Evolutionary conservation across 2,888 invertebrate species (phyloP), one percentile per base, ranked within the genome.

Genomic region (Pocota personata): DNA sequence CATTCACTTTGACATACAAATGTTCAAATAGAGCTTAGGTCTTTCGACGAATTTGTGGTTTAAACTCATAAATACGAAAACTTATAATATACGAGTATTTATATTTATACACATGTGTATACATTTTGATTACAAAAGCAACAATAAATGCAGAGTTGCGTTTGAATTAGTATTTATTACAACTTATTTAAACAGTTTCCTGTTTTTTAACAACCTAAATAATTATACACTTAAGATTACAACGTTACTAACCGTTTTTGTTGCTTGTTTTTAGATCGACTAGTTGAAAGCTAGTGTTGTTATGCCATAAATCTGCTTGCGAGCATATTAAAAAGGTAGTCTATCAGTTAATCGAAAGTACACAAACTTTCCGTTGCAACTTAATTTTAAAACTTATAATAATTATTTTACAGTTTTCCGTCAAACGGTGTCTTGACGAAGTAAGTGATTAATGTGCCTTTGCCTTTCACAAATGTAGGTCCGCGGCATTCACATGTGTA

Each of bases 401-500:
- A 64, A 19, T 16, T 19, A 14, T 21, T 72, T 90, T 92, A 92
- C 86, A 92, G 88, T 90, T 94, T 94, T 80, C 94, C 94, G 91
- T 95, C 96, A 91, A 95, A 96, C 66, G 95, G 95, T 64, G 97
- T 97, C 92, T 96, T 97, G n/a, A 98, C 97, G 90, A 97, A 97
- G 92, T 97, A 98, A 0, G 98, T 98, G 48, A 95, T 96, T 73
- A 98, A 93, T 4, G 96, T 97, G 21, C 98, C 97, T 92, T 98
- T 98, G 48, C 99, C 99, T 93, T 99, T 99, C 8, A 99, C 98
- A 90, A 95, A 97, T 3, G 97, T 98, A 0, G 97, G 96, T 0
- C 99, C 99, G 21, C 99, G 94, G 90, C 97, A 97, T 89, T 97
- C 97, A 89, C 98, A 96, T 16, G 95, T 94, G 92, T 98, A 98